A percentile compares a stretch with the other conserved stretches of the same genome.
phyloP scores from a whole-genome alignment of 2,113 vertebrate genomes.

The Acanthisitta chloris region DNA sequence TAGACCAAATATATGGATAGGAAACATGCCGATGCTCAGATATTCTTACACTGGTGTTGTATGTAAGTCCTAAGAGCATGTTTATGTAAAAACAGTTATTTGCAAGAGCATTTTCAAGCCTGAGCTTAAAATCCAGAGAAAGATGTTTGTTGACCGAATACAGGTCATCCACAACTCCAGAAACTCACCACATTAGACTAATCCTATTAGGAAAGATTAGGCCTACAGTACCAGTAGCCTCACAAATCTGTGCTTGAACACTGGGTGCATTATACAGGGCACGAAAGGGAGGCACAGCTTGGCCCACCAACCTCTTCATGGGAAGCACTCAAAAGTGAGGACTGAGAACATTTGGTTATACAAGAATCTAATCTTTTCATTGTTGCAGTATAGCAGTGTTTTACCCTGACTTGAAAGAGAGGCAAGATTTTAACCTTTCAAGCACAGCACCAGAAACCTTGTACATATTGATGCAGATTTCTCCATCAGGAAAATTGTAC shows the following conservation, averaged over 20 bases:
- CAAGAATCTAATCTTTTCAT: not conserved
- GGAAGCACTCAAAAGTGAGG: not conserved
- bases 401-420: not conserved
- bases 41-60: not conserved
- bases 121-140: constrained; percentile 49
- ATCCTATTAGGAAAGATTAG: constrained; percentile 67
- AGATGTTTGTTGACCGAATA: constrained; percentile 54
- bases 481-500: not conserved
- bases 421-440: not conserved
- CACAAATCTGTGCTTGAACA: constrained; percentile 26
- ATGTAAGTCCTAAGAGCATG: not conserved
- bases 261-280: constrained; percentile 17
- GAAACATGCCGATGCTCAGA: not conserved
- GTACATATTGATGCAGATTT: not conserved
- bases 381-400: not conserved
- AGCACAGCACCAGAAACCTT: not conserved
- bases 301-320: not conserved
- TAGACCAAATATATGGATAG: not conserved
- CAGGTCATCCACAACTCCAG: constrained; percentile 30
- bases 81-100: not conserved
- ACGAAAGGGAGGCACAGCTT: not conserved
- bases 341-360: not conserved
- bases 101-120: not conserved
- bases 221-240: not conserved
- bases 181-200: constrained; percentile 56